A percentile compares a stretch with the other conserved stretches of the same genome.
phyloP scores from a whole-genome alignment of 2,888 invertebrate species.

The Drosophila atroscutellata region DNA sequence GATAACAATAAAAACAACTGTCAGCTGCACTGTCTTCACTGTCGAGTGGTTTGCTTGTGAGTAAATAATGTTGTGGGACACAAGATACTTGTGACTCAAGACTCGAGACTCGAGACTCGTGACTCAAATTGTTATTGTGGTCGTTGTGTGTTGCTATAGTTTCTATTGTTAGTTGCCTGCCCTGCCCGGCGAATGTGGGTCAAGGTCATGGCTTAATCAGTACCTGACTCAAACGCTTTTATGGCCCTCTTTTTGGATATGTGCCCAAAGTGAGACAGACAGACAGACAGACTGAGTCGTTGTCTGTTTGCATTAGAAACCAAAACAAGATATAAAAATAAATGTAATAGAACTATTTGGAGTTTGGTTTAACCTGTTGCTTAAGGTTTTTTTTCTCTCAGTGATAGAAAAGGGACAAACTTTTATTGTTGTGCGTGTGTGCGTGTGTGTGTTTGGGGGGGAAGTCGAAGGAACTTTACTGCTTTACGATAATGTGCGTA shows the following conservation, averaged over 20 bases:
- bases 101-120: conserved; percentile 5
- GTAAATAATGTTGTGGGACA: conserved; percentile 12
- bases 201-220: conserved; percentile 73
- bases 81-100: conserved; percentile 18
- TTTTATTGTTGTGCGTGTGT: conserved; percentile 48
- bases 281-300: conserved; percentile 7
- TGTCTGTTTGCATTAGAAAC: conserved; percentile 50
- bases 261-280: conserved; percentile 6
- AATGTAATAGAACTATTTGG: conserved; percentile 24
- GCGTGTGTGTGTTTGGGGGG: not conserved
- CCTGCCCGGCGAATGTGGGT: conserved; percentile 53
- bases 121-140: conserved; percentile 34
- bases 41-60: not conserved
- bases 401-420: conserved; percentile 24
- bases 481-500: conserved; percentile 79
- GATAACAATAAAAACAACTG: conserved; percentile 10
- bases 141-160: not conserved
- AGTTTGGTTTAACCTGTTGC: conserved; percentile 69
- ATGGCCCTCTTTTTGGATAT: conserved; percentile 46
- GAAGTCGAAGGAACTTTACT: conserved; percentile 57
- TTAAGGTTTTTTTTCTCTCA: conserved; percentile 51
- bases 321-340: conserved; percentile 27
- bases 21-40: not conserved
- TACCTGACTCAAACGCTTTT: conserved; percentile 63
- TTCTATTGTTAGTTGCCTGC: not conserved